Base-by-base conservation (phyloP, 64 coral and sea anemone genomes). In the Montipora cactus region DNA sequence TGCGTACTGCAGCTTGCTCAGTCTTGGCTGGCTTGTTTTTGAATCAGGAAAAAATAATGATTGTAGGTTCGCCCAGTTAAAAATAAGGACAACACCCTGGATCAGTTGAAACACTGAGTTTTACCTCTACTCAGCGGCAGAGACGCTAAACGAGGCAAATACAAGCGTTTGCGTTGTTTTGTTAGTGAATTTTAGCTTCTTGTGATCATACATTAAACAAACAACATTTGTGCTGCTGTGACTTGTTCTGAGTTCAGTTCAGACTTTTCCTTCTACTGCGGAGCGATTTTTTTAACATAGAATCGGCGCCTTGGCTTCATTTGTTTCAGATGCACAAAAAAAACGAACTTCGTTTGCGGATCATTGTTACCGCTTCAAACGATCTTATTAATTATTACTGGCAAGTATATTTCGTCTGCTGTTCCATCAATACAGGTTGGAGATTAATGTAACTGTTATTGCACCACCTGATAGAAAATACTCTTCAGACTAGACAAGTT, bases 51-150 rank as follows among this genome's bases (percentile, higher is more conserved):
- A 69, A 78, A 78, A 53, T 79, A 79, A 90, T 75, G 0, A 95
- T 95, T 87, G 69, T 61, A 59, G 59, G 93, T 90, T 57, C 75
- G 79, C 77, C 47, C 49, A 61, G 79, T 90, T 55, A 53, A 77
- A 49, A 66, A 92, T 92, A 49, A 78, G 8, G 72, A 95, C 93
- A 95, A 95, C 85, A 89, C n/a, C 61, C 16, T 67, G 45, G 20
- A 5, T 44, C 18, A 16, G 15, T 72, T 71, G 46, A 11, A 18
- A 45, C 62, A 44, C 66, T 0, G 44, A 71, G 16, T 71, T 86
- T 86, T 21, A 45, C 58, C 57, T 67, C 58, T 28, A 13, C 61
- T 84, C 14, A 16, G 16, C 58, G 18, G 81, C 37, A 7, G 81
- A 19, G 19, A 19, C 8, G 47, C 18, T 52, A n/a, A 67, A 71